phyloP scores from a whole-genome alignment of 2,797 vertebrate genomes.

The Cyprinella venusta region DNA sequence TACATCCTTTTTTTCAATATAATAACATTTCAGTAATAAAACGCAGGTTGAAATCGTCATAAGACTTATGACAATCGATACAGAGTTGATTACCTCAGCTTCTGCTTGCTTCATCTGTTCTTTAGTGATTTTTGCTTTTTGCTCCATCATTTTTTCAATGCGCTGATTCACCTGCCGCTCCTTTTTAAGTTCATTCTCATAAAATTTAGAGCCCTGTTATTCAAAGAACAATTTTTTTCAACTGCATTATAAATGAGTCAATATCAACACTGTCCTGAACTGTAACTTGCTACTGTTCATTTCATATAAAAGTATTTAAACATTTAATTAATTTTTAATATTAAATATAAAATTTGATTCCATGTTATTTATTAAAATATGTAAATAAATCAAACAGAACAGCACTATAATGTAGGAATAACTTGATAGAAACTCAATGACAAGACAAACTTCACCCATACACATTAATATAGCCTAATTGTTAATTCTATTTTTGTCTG shows the following conservation, averaged over 20 bases:
- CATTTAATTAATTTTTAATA: neutral
- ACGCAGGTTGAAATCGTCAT: neutral
- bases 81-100: constrained; percentile 64
- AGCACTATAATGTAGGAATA: neutral
- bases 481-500: neutral
- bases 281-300: neutral
- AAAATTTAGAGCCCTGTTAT: constrained; percentile 89
- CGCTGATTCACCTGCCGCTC: constrained; percentile 93
- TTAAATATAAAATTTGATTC: neutral
- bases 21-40: neutral
- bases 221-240: neutral
- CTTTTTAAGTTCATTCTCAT: constrained; percentile 92
- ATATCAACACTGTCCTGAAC: neutral
- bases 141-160: constrained; percentile 91
- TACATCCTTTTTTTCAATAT: neutral
- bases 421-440: neutral
- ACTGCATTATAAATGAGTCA: neutral
- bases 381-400: neutral
- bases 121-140: constrained; percentile 86
- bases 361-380: neutral
- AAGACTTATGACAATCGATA: neutral
- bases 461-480: too few relatives aligned
- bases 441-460: too few relatives aligned
- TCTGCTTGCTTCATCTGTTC: constrained; percentile 87
- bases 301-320: neutral